A percentile compares a stretch with the other conserved stretches of the same genome.
Evolutionary conservation across 2,797 vertebrate genomes (phyloP).

Genomic region (Parotocinclus haroldoi): DNA sequence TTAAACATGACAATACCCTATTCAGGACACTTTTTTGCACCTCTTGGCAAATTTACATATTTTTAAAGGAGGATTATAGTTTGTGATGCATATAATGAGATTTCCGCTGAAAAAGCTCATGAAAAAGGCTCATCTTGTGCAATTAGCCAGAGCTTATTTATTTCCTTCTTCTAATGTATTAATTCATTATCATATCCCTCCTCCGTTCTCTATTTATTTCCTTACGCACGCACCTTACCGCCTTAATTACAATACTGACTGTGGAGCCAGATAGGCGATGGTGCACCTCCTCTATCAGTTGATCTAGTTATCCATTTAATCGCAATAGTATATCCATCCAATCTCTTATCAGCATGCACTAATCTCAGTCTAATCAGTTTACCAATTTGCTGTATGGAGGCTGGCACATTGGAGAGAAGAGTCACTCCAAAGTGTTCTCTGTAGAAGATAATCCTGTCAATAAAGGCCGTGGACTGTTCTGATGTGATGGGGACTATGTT

Average conservation of each 20-base stretch:
- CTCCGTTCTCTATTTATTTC: constrained; percentile 70
- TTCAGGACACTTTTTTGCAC: constrained; percentile 45
- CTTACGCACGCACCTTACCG: constrained; percentile 67
- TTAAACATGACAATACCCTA: constrained; percentile 37
- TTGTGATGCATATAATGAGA: constrained; percentile 76
- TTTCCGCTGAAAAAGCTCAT: constrained; percentile 67
- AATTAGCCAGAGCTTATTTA: constrained; percentile 70
- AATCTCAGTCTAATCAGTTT: constrained; percentile 66
- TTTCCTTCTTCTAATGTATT: constrained; percentile 71
- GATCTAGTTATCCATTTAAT: constrained; percentile 68
- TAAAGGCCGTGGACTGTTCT: constrained; percentile 37
- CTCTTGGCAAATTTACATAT: constrained; percentile 63
- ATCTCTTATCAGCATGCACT: constrained; percentile 61
- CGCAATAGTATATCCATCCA: constrained; percentile 63
- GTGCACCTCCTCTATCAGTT: constrained; percentile 62
- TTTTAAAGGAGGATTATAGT: constrained; percentile 61
- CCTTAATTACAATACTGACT: constrained; percentile 71
- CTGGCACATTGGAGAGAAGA: constrained; percentile 49
- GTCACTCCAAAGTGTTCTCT: constrained; percentile 50
- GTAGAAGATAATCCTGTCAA: constrained; percentile 52
- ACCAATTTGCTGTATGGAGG: constrained; percentile 62
- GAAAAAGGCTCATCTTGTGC: constrained; percentile 68
- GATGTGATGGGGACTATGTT: too few species aligned
- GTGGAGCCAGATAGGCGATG: constrained; percentile 51
- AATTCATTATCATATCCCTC: constrained; percentile 73